These are phyloP conservation scores for Galerucella pusilla DNA, from an alignment of 2,888 invertebrate genomes.

Conservation along the genomic window DNA sequence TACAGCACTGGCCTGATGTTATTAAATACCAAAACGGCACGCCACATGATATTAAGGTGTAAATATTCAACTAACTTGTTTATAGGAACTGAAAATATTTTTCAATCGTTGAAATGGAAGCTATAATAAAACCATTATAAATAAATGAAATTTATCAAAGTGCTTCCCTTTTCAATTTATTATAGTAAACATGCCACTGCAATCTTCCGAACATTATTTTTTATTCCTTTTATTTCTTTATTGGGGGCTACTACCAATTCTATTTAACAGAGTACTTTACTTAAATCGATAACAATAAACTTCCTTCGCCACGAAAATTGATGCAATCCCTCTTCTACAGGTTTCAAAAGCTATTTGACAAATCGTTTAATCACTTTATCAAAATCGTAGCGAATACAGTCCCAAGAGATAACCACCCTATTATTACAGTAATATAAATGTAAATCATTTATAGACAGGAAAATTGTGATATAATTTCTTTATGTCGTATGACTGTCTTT, in stretches of 20 bases:
- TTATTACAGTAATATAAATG: slow-evolving; percentile 12
- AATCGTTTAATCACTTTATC: slow-evolving; percentile 3
- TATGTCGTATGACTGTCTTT: slow-evolving; percentile 1
- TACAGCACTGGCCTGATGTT: too few relatives aligned
- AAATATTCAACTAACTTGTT: too few relatives aligned
- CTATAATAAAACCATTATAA: too few relatives aligned
- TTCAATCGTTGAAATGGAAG: not conserved
- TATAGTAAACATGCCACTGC: not conserved
- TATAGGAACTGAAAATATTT: too few relatives aligned
- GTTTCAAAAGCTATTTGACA: slow-evolving; percentile 11
- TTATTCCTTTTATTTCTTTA: not conserved
- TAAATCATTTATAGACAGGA: slow-evolving; percentile 16
- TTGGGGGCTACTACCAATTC: slow-evolving; percentile 13
- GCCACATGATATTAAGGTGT: too few relatives aligned
- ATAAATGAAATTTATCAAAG: not conserved
- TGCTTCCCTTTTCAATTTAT: not conserved
- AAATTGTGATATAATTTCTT: slow-evolving; percentile 26
- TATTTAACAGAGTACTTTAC: slow-evolving; percentile 19
- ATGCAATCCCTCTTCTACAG: not conserved
- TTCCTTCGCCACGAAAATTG: slow-evolving; percentile 7
- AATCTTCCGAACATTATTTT: not conserved
- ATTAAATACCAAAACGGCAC: too few relatives aligned
- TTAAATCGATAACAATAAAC: slow-evolving; percentile 13
- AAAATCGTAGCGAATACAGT: slow-evolving; percentile 5
- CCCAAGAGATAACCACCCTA: slow-evolving; percentile 13